phyloP scores from a whole-genome alignment of 2,888 invertebrate species.

The Andrena fulva region DNA sequence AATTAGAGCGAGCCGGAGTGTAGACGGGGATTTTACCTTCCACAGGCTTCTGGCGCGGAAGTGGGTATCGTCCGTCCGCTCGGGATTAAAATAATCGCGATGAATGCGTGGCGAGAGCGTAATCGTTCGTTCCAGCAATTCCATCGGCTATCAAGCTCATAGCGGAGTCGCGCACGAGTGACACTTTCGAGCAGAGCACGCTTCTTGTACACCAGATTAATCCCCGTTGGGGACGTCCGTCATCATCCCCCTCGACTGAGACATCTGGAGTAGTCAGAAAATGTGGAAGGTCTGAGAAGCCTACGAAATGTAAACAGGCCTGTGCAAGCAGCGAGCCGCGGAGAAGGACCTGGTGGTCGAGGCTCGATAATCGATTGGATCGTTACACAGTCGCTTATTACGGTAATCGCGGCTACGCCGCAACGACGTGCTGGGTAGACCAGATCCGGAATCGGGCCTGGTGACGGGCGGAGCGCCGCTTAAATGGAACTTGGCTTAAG shows the following conservation, averaged over 20 bases:
- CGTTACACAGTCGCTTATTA: conserved; percentile 51
- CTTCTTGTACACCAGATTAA: background rate
- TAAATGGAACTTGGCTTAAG: conserved; percentile 70
- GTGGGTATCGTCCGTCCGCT: background rate
- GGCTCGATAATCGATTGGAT: conserved; percentile 51
- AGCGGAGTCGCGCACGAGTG: too few relatives aligned
- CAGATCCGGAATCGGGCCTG: conserved; percentile 44
- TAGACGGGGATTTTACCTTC: conserved; percentile 19
- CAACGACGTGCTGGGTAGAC: conserved; percentile 57
- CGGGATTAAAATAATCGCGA: background rate
- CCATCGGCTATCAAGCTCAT: too few relatives aligned
- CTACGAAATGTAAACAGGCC: background rate
- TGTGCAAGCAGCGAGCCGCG: background rate
- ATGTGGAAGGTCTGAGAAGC: background rate
- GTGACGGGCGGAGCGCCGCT: conserved; percentile 38
- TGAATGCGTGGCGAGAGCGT: background rate
- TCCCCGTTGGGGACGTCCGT: background rate
- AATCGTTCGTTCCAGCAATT: too few relatives aligned
- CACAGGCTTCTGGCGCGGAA: background rate
- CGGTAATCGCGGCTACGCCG: conserved; percentile 51
- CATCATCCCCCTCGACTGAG: background rate
- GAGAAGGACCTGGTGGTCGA: too few relatives aligned
- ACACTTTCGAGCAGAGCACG: background rate
- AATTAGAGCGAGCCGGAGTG: conserved; percentile 39
- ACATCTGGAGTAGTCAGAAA: background rate